Percentiles rank a stretch among this genome's conserved stretches.
These are phyloP conservation scores for Erpornis zantholeuca DNA, from an alignment of 2,113 vertebrate genomes.

Conservation along the genomic window DNA sequence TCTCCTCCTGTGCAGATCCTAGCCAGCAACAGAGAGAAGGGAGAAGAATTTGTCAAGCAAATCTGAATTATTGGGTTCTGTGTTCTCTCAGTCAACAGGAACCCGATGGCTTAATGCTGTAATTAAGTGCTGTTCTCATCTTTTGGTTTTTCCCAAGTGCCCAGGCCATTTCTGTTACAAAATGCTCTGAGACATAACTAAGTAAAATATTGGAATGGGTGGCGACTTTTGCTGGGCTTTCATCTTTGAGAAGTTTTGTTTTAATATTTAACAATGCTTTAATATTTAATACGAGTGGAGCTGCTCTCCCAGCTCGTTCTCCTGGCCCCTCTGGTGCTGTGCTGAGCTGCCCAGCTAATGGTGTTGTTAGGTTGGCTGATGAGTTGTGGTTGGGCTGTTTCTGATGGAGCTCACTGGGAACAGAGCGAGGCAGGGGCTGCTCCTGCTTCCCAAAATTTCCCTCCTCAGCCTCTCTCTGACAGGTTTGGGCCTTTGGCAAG, in stretches of 20 bases:
- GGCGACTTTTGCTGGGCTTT: background rate
- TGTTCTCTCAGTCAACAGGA: background rate
- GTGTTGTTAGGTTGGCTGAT: background rate
- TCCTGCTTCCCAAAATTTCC: background rate
- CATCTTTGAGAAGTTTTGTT: background rate
- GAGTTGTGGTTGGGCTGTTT: background rate
- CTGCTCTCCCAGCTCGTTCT: background rate
- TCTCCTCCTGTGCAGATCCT: accelerated
- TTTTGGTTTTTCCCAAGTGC: background rate
- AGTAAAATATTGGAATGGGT: background rate
- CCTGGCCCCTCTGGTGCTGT: background rate
- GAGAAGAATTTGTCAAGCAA: background rate
- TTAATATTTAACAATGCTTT: constrained; percentile 64
- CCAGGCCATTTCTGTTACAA: background rate
- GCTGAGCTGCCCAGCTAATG: background rate
- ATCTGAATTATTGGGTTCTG: background rate
- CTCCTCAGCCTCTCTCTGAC: background rate
- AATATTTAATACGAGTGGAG: constrained; percentile 15
- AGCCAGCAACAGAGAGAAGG: background rate
- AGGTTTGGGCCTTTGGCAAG: background rate
- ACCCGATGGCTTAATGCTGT: background rate
- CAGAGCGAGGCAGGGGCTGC: background rate
- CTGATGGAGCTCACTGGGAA: background rate
- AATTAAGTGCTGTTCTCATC: background rate
- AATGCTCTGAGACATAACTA: background rate